Base-by-base conservation (phyloP, 2,797 vertebrate genomes). In the Buphagus erythrorhynchus region DNA sequence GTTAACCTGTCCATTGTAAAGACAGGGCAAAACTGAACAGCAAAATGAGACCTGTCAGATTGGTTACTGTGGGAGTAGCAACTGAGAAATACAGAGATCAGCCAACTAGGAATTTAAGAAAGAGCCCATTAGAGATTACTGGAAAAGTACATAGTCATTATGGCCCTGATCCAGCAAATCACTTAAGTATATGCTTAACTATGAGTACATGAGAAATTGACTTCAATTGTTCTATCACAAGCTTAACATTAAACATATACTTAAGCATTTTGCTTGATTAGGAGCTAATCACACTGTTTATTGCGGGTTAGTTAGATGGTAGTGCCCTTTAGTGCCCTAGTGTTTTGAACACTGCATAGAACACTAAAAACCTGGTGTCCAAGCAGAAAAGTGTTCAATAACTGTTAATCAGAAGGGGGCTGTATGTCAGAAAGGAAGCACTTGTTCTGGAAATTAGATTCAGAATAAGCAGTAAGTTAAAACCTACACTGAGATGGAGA, bases 161-260 rank as follows among this genome's bases (percentile, higher is more conserved):
- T 92, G 92, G 96, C 95, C 72, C 90, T 75, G 72, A 96, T 96
- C 95, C 95, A 95, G 89, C 74, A 92, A 91, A 95, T 95, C 92
- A 95, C 91, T 96, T 93, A 95, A 94, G 61, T 92, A 71, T 87
- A 83, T 48, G 78, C 86, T 96, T 93, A 90, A 92, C 86, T 90
- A 66, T 68, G 93, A 92, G 88, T 74, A 86, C 49, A 74, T 51
- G 84, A 95, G 78, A 94, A 93, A 95, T 88, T 94, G 52, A 75
- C 91, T 92, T 90, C 87, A 94, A 62, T 93, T 95, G 54, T 96
- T 96, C 85, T 92, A 80, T 78, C 68, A 42, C 58, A 55, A 36
- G 75, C 87, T 78, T 69, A 86, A 80, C 61, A 55, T 85, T 77
- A 92, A 91, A 67, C 46, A 71, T 89, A 71, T 77, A 80, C 86